Percentiles rank a stretch among this genome's conserved stretches.
These are phyloP conservation scores for Felis chaus DNA, from an alignment of 2,113 vertebrate species.

Conservation along the genomic window DNA sequence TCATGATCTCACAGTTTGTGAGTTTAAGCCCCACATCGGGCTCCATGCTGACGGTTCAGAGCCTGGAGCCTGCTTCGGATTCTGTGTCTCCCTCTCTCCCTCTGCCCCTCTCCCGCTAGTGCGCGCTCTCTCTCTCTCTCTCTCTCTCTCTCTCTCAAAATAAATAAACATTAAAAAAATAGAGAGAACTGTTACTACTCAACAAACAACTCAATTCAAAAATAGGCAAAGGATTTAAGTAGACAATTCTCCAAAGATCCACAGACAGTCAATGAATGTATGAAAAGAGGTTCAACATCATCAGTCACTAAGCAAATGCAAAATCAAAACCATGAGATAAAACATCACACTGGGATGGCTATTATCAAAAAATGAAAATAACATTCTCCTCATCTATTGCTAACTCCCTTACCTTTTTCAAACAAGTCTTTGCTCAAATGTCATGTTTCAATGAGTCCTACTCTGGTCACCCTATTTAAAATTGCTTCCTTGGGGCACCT, in stretches of 20 bases:
- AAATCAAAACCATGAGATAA: slow-evolving; percentile 13
- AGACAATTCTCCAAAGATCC: neutral
- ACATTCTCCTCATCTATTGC: neutral
- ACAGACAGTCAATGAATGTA: neutral
- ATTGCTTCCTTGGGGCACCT: neutral
- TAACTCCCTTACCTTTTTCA: neutral
- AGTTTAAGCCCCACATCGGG: no score
- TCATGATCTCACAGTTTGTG: no score
- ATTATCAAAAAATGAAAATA: neutral
- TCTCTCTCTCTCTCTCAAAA: no score
- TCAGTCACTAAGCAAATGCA: slow-evolving; percentile 22
- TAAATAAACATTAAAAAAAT: no score
- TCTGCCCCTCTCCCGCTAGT: no score
- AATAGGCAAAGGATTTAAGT: neutral
- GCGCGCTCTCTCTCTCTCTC: no score
- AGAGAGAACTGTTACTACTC: neutral
- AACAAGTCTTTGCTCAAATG: slow-evolving; percentile 3
- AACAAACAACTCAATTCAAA: slow-evolving; percentile 9
- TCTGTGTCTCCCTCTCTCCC: no score
- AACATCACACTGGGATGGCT: neutral
- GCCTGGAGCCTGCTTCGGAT: no score
- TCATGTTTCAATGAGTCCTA: neutral
- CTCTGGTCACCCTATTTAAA: slow-evolving; percentile 4
- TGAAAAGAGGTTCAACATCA: neutral
- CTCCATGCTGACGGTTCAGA: no score